A percentile compares a stretch with the other conserved stretches of the same genome.
phyloP scores from a whole-genome alignment of 2,113 vertebrate genomes.

The Pomatostomus ruficeps region DNA sequence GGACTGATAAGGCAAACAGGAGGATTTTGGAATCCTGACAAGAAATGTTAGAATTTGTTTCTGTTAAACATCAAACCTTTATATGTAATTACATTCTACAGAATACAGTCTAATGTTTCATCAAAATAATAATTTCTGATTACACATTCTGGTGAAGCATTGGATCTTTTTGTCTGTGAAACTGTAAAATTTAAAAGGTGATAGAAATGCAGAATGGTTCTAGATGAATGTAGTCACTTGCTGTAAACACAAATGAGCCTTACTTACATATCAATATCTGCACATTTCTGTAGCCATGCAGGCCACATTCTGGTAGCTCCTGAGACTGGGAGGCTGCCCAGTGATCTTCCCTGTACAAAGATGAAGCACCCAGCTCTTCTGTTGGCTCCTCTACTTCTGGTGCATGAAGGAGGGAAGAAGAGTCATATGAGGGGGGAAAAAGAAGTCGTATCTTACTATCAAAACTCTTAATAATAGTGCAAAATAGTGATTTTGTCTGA shows the following conservation, averaged over 20 bases:
- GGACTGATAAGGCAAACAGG: background rate
- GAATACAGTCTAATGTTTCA: background rate
- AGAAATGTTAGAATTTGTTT: background rate
- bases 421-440: background rate
- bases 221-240: background rate
- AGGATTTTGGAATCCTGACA: background rate
- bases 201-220: background rate
- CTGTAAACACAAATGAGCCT: background rate
- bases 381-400: background rate
- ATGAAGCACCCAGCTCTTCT: background rate
- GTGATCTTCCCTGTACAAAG: background rate
- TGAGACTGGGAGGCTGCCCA: background rate
- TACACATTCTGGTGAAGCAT: background rate
- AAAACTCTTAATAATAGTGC: background rate
- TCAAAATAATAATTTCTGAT: conserved; percentile 23
- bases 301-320: background rate
- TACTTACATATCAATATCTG: background rate
- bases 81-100: background rate
- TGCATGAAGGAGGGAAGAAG: background rate
- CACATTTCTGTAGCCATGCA: background rate
- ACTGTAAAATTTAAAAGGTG: background rate
- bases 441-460: background rate
- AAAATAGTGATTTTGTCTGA: background rate
- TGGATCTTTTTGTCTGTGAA: background rate
- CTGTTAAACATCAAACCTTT: background rate